Percentiles rank a stretch among this genome's conserved stretches.
Conservation (phyloP, 2,113 vertebrate species). For the Gallinago paraguaiae region DNA sequence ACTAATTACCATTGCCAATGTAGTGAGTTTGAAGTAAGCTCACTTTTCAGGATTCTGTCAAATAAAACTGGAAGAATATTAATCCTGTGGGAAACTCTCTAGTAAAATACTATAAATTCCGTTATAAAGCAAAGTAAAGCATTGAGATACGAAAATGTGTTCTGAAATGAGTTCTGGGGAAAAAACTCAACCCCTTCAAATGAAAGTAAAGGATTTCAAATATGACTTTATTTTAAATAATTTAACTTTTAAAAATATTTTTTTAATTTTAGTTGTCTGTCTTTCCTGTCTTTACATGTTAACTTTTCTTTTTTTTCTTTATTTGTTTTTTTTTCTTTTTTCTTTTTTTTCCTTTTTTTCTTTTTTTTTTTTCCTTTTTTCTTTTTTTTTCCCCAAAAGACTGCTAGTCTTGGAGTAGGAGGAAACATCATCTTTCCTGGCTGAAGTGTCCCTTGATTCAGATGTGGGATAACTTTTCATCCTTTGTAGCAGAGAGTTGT, state of each 20-base stretch:
- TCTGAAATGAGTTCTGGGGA: background rate
- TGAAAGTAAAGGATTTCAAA: background rate
- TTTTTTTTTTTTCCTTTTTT: too few relatives aligned
- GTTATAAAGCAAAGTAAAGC: background rate
- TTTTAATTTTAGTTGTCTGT: background rate
- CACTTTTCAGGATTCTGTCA: background rate
- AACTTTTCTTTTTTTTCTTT: background rate
- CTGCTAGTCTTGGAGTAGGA: rapidly evolving
- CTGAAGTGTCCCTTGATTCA: background rate
- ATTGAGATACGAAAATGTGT: background rate
- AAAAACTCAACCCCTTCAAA: background rate
- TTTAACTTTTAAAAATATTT: background rate
- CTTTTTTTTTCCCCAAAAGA: background rate
- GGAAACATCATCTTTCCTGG: background rate
- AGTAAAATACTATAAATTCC: background rate
- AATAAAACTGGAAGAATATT: background rate
- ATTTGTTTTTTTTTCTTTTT: too few relatives aligned
- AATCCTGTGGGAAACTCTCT: background rate
- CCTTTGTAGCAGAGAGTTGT: background rate
- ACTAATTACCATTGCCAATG: background rate
- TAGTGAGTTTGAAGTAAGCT: background rate
- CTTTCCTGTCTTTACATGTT: background rate
- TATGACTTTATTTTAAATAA: background rate
- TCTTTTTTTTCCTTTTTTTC: too few relatives aligned
- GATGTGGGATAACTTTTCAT: background rate